phyloP scores from a whole-genome alignment of 1,140 invertebrate genomes.

The Zaprionus camerounensis region DNA sequence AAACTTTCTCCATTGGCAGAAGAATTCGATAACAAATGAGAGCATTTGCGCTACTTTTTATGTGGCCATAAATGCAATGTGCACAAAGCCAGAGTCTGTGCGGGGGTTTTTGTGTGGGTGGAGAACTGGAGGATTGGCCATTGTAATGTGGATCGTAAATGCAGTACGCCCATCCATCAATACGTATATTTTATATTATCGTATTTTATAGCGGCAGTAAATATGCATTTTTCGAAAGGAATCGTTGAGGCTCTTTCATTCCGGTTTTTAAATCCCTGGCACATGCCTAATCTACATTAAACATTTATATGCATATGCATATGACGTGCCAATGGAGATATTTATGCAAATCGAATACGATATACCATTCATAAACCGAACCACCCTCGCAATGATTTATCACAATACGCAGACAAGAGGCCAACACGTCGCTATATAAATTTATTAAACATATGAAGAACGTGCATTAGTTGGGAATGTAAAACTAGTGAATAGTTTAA shows the following conservation, averaged over 20 bases:
- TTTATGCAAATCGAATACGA: conserved; percentile 35
- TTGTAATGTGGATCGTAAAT: conserved; percentile 40
- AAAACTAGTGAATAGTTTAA: background rate
- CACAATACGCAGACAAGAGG: conserved; percentile 10
- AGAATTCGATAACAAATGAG: background rate
- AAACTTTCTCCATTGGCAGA: background rate
- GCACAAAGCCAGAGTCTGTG: background rate
- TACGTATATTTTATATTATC: conserved; percentile 53
- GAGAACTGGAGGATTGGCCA: background rate
- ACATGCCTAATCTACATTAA: conserved; percentile 26
- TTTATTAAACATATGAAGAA: conserved; percentile 48
- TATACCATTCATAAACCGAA: background rate
- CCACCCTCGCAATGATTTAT: background rate
- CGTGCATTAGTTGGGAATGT: conserved; percentile 44
- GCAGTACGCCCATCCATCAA: conserved; percentile 9
- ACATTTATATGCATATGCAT: conserved; percentile 32
- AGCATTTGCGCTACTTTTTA: conserved; percentile 19
- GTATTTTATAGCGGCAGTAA: conserved; percentile 50
- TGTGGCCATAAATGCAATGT: conserved; percentile 31
- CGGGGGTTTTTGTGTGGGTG: background rate
- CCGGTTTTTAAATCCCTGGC: conserved; percentile 31
- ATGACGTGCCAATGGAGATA: conserved; percentile 22
- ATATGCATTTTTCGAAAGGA: conserved; percentile 28
- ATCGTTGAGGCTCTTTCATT: conserved; percentile 2
- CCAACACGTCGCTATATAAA: conserved; percentile 10